Percentiles rank a stretch among this genome's conserved stretches.
These are phyloP conservation scores for Brachionus rotundiformis DNA, from an alignment of 1,140 invertebrate genomes.

Conservation along the genomic window DNA sequence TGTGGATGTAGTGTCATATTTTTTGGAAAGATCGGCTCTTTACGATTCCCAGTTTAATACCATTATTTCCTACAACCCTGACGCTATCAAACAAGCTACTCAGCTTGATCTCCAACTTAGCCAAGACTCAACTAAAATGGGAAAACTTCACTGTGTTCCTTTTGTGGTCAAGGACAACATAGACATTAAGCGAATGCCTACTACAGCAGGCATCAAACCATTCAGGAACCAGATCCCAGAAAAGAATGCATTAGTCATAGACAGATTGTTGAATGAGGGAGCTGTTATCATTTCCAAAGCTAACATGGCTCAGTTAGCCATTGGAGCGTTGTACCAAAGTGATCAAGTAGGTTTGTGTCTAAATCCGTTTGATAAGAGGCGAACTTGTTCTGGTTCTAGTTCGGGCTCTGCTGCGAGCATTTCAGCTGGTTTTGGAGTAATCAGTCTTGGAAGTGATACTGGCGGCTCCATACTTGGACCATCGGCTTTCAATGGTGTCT, in stretches of 20 bases:
- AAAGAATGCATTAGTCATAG: slow-evolving; percentile 30
- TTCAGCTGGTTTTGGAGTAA: slow-evolving; percentile 17
- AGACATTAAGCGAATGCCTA: slow-evolving; percentile 14
- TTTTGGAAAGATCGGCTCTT: background rate
- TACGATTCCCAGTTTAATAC: slow-evolving; percentile 14
- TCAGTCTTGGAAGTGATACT: slow-evolving; percentile 39
- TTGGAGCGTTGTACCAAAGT: slow-evolving; percentile 46
- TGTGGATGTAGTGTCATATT: slow-evolving; percentile 9
- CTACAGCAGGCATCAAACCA: slow-evolving; percentile 29
- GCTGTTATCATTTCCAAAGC: slow-evolving; percentile 28
- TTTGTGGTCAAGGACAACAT: slow-evolving; percentile 50
- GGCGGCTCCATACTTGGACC: slow-evolving; percentile 40
- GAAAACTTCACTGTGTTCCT: slow-evolving; percentile 48
- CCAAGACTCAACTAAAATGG: background rate
- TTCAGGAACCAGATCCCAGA: slow-evolving; percentile 22
- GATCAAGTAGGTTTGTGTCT: slow-evolving; percentile 39
- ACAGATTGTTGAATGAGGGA: slow-evolving; percentile 16
- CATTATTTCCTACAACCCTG: slow-evolving; percentile 25
- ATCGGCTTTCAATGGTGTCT: background rate
- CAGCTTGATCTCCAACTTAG: background rate
- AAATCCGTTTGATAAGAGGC: slow-evolving; percentile 26
- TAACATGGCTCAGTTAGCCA: slow-evolving; percentile 43
- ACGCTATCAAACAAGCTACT: slow-evolving; percentile 11
- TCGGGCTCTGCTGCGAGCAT: slow-evolving; percentile 25
- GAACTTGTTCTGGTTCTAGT: slow-evolving; percentile 40